These are phyloP conservation scores for Tetrax tetrax DNA, from an alignment of 2,113 vertebrate species.

Conservation along the genomic window DNA sequence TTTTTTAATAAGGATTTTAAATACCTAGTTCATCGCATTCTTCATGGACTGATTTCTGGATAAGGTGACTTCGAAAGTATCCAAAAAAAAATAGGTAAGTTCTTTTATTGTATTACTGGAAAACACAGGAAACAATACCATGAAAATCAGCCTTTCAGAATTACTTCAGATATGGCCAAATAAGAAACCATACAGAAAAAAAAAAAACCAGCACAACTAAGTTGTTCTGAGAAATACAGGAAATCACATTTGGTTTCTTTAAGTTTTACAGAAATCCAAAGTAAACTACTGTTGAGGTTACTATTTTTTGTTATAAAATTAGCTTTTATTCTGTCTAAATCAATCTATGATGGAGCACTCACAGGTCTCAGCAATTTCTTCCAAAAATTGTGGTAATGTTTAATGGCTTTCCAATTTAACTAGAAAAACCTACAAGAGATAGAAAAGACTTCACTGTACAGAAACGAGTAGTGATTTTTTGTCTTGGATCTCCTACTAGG, in stretches of 20 bases:
- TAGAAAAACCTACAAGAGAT: not conserved
- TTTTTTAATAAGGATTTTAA: not conserved
- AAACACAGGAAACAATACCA: not conserved
- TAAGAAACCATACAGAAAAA: not conserved
- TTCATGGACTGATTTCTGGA: not conserved
- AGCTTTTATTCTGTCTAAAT: not conserved
- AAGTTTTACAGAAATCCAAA: not conserved
- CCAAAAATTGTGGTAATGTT: not conserved
- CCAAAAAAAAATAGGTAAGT: not conserved
- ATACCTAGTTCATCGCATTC: not conserved
- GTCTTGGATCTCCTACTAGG: not conserved
- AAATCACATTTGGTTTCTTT: not conserved
- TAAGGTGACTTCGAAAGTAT: not conserved
- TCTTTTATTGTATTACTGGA: not conserved
- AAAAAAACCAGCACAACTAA: not conserved
- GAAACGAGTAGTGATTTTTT: not conserved
- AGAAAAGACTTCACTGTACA: not conserved
- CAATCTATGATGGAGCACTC: not conserved
- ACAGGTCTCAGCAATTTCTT: not conserved
- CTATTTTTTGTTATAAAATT: not conserved
- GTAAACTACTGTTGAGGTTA: not conserved
- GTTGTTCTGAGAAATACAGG: not conserved
- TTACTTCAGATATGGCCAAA: not conserved
- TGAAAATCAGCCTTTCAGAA: not conserved
- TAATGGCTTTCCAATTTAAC: not conserved